Conservation (phyloP, 2,113 vertebrate species). For the Lophotis ruficrista region DNA sequence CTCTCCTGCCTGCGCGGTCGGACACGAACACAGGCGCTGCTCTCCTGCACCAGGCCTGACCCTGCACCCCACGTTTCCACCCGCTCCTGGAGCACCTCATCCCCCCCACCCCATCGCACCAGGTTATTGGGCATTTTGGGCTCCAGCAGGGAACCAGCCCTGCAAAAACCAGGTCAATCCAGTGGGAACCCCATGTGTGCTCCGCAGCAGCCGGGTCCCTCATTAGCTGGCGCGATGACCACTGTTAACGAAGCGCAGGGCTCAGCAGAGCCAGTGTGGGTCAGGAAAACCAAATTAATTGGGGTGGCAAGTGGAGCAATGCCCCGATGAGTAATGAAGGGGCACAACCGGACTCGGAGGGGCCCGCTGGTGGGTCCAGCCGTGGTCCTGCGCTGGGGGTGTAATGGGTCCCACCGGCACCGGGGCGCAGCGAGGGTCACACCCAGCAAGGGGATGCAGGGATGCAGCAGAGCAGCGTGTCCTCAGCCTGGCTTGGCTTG, state of each 20-base stretch:
- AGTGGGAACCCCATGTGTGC: neutral
- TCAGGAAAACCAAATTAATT: constrained; percentile 32
- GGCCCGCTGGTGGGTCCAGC: neutral
- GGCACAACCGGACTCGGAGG: neutral
- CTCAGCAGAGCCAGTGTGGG: constrained; percentile 25
- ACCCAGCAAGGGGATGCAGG: too few species aligned
- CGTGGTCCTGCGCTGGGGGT: neutral
- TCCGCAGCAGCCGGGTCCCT: constrained; percentile 33
- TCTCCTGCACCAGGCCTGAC: too few species aligned
- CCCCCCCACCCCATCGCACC: rapidly evolving
- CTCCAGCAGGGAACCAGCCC: too few species aligned
- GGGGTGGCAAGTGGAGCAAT: constrained; percentile 40
- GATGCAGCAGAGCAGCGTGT: neutral
- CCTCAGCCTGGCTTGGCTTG: rapidly evolving
- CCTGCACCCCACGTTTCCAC: too few species aligned
- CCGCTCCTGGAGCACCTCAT: neutral
- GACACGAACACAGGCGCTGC: too few species aligned
- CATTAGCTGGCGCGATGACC: constrained; percentile 59
- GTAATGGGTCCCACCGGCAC: too few species aligned
- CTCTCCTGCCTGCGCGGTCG: neutral
- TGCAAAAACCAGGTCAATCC: neutral
- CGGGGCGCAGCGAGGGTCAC: too few species aligned
- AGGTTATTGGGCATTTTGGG: neutral
- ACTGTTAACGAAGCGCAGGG: constrained; percentile 50
- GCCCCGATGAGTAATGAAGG: constrained; percentile 54